Evolutionary conservation across 2,888 invertebrate genomes (phyloP), one percentile per base, ranked within the genome.

Genomic region (Liopterus haemorrhoidalis): DNA sequence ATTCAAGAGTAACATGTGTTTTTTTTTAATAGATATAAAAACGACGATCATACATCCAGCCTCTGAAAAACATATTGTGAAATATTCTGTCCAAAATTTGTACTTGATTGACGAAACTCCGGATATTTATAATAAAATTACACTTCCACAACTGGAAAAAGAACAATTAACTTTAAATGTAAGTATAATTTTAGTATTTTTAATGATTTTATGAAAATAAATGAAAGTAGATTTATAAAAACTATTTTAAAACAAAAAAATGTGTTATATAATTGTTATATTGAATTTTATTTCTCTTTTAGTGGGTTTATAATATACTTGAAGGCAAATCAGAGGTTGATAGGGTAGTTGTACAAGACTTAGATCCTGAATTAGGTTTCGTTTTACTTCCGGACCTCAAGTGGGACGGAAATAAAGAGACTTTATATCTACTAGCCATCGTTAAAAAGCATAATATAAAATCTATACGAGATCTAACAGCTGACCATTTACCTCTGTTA

Each of bases 261-360:
- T 46, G 20, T 16, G 15, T 6, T n/a, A 8, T 35, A 18, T 32
- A 37, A 32, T 45, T 25, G 24, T 41, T 41, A 20, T 41, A 25
- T 18, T 47, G 18, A 25, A 41, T 43, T 36, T 43, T 41, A 46
- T 53, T 50, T 51, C 51, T 43, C 49, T 78, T 79, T 14, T 69
- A 95, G 90, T 99, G 99, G 99, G 87, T 97, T 0, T 87, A 90
- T 66, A 99, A 99, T 66, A 92, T 99, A 50, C 67, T 99, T 40
- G 87, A 92, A 43, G 91, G 92, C 59, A 90, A 87, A 64, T 81
- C 84, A 33, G 99, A 99, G 71, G 71, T 74, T 2, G 95, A 97
- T 16, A 78, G 91, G 51, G 82, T 99, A 35, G 74, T 94, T 4
- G 85, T 79, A 63, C 87, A 90, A 64, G 88, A 92, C 65, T 57